Base-by-base conservation (phyloP, 1,140 invertebrate genomes). In the Leucophenga varia region DNA sequence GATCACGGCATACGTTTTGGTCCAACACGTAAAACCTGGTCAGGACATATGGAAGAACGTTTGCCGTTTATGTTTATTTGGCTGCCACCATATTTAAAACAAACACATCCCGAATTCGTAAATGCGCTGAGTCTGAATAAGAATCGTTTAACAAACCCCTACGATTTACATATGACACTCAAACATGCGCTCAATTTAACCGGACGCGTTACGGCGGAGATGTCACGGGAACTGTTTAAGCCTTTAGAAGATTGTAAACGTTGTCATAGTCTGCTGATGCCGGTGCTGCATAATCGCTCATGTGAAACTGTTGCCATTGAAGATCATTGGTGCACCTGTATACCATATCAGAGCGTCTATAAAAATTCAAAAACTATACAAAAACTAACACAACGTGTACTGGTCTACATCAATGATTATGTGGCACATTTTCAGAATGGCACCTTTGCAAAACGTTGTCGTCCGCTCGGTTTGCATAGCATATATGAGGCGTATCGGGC, bases 1-100 rank as follows among this genome's bases (percentile, higher is more conserved):
- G 95, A 98, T 75, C 95, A 98, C 73, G 95, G 95, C 0, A 86
- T 94, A 61, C 75, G 95, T 20, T 96, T 89, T 79, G 93, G 94
- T 2, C 77, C 79, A 2, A 85, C 93, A 13, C 72, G 89, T 14
- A 72, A 83, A 55, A 69, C 73, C 10, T 55, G 64, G 67, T 84
- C 88, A 42, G 95, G 95, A 0, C 86, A 89, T 69, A 79, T 95
- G 47, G 95, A 98, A 74, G 93, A 96, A 69, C 77, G 93, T 32
- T 72, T 97, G 14, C 95, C 95, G 0, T 90, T 93, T 50, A 79
- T 93, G 10, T 88, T 88, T 56, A 74, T 95, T 3, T 80, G 85
- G 55, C 52, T 95, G n/a, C 93, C 95, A 0, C 74, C 83, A 22
- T 85, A 82, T 76, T 88, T 91, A 57, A 75, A 77, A 16, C 54